These are phyloP conservation scores for Poeciliopsis gracilis DNA, from an alignment of 2,797 vertebrate genomes.

Conservation along the genomic window DNA sequence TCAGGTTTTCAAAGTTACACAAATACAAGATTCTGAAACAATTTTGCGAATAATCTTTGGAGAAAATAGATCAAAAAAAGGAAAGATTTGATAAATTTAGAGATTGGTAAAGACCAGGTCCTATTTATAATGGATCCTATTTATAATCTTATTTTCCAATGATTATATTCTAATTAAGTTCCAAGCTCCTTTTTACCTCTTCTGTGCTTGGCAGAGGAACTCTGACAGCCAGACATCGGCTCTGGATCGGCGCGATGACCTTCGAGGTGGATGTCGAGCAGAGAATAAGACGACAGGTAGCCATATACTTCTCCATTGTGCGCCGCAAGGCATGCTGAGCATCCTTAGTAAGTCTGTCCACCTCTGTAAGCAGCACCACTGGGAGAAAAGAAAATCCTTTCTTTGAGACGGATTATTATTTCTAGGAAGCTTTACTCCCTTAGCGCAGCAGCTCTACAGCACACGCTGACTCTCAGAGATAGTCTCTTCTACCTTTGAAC, in stretches of 20 bases:
- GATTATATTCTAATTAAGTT: background rate
- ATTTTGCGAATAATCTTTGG: background rate
- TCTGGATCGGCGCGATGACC: slow-evolving; percentile 94
- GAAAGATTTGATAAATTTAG: background rate
- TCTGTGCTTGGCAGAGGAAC: slow-evolving; percentile 92
- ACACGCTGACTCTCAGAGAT: background rate
- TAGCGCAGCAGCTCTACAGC: background rate
- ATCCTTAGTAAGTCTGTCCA: slow-evolving; percentile 95
- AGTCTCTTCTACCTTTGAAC: slow-evolving; percentile 88
- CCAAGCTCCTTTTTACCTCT: slow-evolving; percentile 80
- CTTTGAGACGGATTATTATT: background rate
- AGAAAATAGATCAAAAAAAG: background rate
- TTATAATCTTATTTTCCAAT: background rate
- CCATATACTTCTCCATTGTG: slow-evolving; percentile 99
- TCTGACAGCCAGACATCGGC: slow-evolving; percentile 92
- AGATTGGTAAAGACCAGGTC: background rate
- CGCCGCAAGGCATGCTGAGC: slow-evolving; percentile 96
- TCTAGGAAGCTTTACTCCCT: background rate
- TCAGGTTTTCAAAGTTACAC: background rate
- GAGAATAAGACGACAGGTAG: slow-evolving; percentile 93
- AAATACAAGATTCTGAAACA: background rate
- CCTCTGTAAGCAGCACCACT: slow-evolving; percentile 97
- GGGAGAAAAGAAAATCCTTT: slow-evolving; percentile 24
- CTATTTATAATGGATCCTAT: background rate
- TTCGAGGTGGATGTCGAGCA: slow-evolving; percentile 97